Percentiles rank a stretch among this genome's conserved stretches.
Conservation (phyloP, 2,888 invertebrate species). For the Mesodorylaimus sp. region DNA sequence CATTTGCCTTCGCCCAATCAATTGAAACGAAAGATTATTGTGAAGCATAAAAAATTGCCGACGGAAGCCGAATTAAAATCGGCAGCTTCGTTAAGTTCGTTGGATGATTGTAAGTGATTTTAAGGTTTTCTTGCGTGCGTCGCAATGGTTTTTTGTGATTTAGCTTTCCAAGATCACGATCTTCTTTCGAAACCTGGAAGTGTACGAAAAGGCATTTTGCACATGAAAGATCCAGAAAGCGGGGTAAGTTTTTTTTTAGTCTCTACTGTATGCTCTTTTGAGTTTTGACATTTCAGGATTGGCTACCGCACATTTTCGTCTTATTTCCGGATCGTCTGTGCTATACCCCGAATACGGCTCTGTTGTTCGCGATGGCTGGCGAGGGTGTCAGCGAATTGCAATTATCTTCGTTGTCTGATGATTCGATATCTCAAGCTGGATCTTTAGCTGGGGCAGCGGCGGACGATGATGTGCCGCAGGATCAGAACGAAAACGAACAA, state of each 20-base stretch:
- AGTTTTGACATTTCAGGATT: constrained; percentile 13
- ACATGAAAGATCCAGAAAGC: constrained; percentile 1
- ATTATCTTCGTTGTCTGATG: no score
- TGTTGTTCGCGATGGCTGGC: background rate
- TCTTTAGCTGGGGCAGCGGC: background rate
- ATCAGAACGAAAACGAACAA: background rate
- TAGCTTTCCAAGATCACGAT: constrained; percentile 8
- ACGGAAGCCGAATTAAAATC: constrained; percentile 14
- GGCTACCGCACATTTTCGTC: constrained; percentile 25
- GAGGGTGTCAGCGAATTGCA: no score
- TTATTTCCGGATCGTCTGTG: constrained; percentile 24
- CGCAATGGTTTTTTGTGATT: background rate
- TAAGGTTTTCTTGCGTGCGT: background rate
- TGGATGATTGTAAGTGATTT: constrained; percentile 2
- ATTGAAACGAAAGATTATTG: constrained; percentile 35
- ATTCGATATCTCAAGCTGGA: no score
- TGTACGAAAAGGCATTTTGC: constrained; percentile 6
- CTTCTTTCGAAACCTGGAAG: constrained; percentile 5
- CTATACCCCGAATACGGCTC: constrained; percentile 13
- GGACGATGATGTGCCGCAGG: background rate
- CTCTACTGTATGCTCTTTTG: background rate
- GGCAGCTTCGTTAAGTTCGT: background rate
- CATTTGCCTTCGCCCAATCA: constrained; percentile 35
- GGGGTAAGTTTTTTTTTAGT: background rate
- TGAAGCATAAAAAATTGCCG: constrained; percentile 33